Evolutionary conservation across 1,140 invertebrate species (phyloP).

Genomic region (Anastrepha obliqua): DNA sequence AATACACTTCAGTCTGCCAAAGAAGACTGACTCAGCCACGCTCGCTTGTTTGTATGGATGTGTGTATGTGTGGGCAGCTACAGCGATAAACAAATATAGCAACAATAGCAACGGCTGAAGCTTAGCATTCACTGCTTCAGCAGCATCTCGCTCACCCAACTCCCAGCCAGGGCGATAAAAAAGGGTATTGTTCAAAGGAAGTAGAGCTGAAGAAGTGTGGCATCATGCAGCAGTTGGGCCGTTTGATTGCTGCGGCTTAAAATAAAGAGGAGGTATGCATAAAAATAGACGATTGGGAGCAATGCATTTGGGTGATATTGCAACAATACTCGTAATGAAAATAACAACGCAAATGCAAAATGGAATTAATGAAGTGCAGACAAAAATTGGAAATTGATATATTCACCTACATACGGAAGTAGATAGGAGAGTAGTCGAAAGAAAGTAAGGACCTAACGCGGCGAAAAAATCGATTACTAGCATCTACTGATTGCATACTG

Average conservation of each 20-base stretch:
- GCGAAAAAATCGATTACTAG: neutral
- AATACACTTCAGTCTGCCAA: slow-evolving; percentile 33
- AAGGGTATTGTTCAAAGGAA: slow-evolving; percentile 27
- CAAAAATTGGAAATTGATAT: neutral
- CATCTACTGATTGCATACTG: neutral
- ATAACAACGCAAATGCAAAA: slow-evolving; percentile 18
- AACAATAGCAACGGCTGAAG: neutral
- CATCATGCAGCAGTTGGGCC: neutral
- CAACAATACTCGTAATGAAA: neutral
- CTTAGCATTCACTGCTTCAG: slow-evolving; percentile 9
- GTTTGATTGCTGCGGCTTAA: slow-evolving; percentile 34
- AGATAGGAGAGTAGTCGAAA: neutral
- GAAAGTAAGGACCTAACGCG: neutral
- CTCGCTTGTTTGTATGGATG: no score
- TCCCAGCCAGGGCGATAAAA: neutral
- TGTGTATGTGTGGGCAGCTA: neutral
- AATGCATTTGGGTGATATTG: slow-evolving; percentile 20
- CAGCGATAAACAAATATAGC: neutral
- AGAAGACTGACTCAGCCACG: slow-evolving; percentile 20
- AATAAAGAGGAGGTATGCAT: slow-evolving; percentile 1
- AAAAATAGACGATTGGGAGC: neutral
- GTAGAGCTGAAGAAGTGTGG: slow-evolving; percentile 38
- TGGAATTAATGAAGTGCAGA: slow-evolving; percentile 22
- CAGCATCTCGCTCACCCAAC: neutral
- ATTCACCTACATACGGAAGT: neutral